Evolutionary conservation across 2,888 invertebrate species (phyloP).

Genomic region (Perizoma flavofasciatum): DNA sequence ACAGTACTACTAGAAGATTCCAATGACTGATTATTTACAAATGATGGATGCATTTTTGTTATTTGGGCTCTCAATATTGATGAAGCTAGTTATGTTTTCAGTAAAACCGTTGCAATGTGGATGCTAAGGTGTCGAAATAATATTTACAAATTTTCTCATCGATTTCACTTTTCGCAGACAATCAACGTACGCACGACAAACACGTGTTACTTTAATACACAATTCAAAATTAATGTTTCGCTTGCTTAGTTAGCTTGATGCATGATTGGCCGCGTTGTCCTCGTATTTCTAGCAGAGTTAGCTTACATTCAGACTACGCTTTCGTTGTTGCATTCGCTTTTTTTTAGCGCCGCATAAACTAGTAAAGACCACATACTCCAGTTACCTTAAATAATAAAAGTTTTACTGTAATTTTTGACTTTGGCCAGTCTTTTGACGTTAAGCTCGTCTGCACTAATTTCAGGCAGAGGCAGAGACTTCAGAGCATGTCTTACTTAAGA

Average conservation of each 20-base stretch:
- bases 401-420: no score
- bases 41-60: no score
- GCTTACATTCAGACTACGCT: slow-evolving; percentile 37
- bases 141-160: slow-evolving; percentile 1
- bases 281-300: slow-evolving; percentile 40
- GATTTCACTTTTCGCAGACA: slow-evolving; percentile 20
- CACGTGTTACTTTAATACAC: neutral
- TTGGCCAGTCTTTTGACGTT: no score
- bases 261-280: slow-evolving; percentile 37
- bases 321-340: slow-evolving; percentile 48
- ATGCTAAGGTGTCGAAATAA: neutral
- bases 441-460: no score
- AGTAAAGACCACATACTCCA: slow-evolving; percentile 72
- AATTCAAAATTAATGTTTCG: slow-evolving; percentile 32
- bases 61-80: no score
- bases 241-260: slow-evolving; percentile 40
- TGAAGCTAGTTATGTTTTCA: neutral
- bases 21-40: no score
- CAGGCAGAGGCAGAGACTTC: no score
- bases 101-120: neutral
- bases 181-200: neutral
- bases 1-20: no score
- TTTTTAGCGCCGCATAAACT: slow-evolving; percentile 39
- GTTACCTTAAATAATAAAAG: slow-evolving; percentile 21
- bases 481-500: no score